Conservation (phyloP, 2,888 invertebrate species). For the Bedellia somnulentella region DNA sequence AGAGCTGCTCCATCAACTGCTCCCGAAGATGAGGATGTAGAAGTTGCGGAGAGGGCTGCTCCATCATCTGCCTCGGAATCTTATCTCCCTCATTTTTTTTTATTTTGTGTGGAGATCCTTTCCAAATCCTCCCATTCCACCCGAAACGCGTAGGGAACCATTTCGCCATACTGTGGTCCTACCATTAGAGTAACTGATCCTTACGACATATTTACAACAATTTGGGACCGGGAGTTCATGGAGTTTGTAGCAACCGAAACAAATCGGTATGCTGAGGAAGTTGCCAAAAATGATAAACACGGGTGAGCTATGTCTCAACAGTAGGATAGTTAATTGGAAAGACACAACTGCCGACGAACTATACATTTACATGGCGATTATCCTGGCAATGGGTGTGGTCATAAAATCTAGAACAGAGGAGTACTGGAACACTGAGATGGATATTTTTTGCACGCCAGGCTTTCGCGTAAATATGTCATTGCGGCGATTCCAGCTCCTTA, state of each 20-base stretch:
- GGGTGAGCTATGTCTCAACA: background rate
- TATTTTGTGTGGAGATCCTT: background rate
- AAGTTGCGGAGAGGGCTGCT: too few relatives aligned
- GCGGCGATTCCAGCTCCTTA: slow-evolving; percentile 1
- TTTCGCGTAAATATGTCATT: slow-evolving; percentile 2
- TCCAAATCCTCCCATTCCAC: background rate
- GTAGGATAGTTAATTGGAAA: background rate
- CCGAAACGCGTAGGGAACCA: slow-evolving; percentile 4
- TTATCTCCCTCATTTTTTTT: too few relatives aligned
- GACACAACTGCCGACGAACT: slow-evolving; percentile 1
- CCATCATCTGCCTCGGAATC: too few relatives aligned
- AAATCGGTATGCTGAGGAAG: slow-evolving; percentile 15
- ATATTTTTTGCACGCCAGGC: slow-evolving; percentile 2
- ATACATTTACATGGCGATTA: slow-evolving; percentile 3
- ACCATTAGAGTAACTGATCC: slow-evolving; percentile 10
- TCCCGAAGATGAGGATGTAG: too few relatives aligned
- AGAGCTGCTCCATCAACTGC: too few relatives aligned
- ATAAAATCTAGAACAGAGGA: slow-evolving; percentile 1
- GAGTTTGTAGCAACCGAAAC: slow-evolving; percentile 13
- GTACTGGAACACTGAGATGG: slow-evolving; percentile 1
- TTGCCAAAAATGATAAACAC: slow-evolving; percentile 4
- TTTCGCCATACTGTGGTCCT: slow-evolving; percentile 10
- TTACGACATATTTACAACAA: slow-evolving; percentile 13
- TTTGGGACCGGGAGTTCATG: slow-evolving; percentile 16
- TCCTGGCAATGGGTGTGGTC: slow-evolving; percentile 4